These are phyloP conservation scores for Seriola dumerili DNA, from an alignment of 2,113 vertebrate genomes.

Conservation along the genomic window DNA sequence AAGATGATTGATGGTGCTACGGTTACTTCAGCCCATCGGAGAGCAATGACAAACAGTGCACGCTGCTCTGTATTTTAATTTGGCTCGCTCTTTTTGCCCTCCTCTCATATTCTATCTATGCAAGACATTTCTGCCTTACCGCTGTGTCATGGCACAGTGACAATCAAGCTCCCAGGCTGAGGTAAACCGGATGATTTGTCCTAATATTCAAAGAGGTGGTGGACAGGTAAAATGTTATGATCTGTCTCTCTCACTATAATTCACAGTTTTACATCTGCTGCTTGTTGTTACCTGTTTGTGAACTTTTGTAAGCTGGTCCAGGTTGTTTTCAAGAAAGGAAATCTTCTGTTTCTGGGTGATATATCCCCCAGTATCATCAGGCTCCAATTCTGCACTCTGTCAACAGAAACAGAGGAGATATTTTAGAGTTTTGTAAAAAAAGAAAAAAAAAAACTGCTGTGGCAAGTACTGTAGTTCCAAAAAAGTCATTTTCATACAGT, in stretches of 20 bases:
- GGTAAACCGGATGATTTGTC: neutral
- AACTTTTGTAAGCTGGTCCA: constrained; percentile 96
- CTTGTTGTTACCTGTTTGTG: constrained; percentile 92
- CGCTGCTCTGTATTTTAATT: constrained; percentile 56
- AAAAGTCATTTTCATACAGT: neutral
- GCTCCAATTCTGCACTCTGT: constrained; percentile 90
- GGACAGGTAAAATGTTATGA: constrained; percentile 16
- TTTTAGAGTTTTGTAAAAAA: neutral
- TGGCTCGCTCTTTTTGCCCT: constrained; percentile 3
- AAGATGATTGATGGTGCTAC: constrained; percentile 61
- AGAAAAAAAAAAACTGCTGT: neutral
- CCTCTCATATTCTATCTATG: constrained; percentile 9
- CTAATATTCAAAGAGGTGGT: neutral
- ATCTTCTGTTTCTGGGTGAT: constrained; percentile 95
- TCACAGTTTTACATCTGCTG: neutral
- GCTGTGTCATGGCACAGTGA: neutral
- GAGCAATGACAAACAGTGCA: constrained; percentile 26
- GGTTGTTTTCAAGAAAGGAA: constrained; percentile 97
- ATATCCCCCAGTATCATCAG: constrained; percentile 89
- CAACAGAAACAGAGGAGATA: constrained; percentile 22
- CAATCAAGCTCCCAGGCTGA: neutral
- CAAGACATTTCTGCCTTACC: neutral
- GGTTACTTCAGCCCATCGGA: constrained; percentile 34
- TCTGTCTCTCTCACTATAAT: neutral
- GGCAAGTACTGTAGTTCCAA: neutral